phyloP scores from a whole-genome alignment of 1,140 invertebrate species.

The Drosophila prosaltans region DNA sequence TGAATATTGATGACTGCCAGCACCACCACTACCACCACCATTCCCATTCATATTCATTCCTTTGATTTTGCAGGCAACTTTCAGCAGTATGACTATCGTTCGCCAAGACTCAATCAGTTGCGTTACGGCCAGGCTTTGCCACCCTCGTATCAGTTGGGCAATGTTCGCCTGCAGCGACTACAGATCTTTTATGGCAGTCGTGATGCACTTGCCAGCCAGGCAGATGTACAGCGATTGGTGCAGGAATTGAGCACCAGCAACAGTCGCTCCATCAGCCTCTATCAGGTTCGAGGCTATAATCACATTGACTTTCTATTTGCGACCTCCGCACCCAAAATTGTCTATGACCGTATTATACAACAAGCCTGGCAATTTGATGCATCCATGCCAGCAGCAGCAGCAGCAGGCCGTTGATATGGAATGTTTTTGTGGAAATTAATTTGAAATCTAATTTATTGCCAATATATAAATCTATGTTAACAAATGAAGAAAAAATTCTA shows the following conservation, averaged over 20 bases:
- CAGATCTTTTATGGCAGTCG: constrained; percentile 66
- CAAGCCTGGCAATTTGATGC: constrained; percentile 48
- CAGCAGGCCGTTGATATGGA: constrained; percentile 2
- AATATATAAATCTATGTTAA: constrained; percentile 4
- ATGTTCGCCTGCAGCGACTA: constrained; percentile 62
- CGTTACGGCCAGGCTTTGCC: constrained; percentile 60
- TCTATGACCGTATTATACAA: constrained; percentile 69
- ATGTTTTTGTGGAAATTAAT: constrained; percentile 10
- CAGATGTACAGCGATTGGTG: constrained; percentile 55
- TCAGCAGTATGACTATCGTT: constrained; percentile 67
- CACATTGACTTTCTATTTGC: constrained; percentile 76
- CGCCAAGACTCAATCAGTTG: constrained; percentile 45
- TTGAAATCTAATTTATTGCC: constrained; percentile 13
- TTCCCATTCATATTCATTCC: constrained; percentile 8
- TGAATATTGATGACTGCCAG: constrained; percentile 17
- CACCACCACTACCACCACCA: not conserved
- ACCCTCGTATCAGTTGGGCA: constrained; percentile 61
- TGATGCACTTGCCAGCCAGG: constrained; percentile 54
- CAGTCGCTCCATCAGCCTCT: constrained; percentile 44
- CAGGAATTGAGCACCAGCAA: constrained; percentile 55
- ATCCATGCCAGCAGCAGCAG: not conserved
- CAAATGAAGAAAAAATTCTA: not conserved
- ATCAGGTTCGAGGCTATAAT: constrained; percentile 69
- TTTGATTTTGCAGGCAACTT: constrained; percentile 59
- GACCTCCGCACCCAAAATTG: constrained; percentile 46